These are phyloP conservation scores for Lonchura striata DNA, from an alignment of 2,113 vertebrate species.

Conservation along the genomic window DNA sequence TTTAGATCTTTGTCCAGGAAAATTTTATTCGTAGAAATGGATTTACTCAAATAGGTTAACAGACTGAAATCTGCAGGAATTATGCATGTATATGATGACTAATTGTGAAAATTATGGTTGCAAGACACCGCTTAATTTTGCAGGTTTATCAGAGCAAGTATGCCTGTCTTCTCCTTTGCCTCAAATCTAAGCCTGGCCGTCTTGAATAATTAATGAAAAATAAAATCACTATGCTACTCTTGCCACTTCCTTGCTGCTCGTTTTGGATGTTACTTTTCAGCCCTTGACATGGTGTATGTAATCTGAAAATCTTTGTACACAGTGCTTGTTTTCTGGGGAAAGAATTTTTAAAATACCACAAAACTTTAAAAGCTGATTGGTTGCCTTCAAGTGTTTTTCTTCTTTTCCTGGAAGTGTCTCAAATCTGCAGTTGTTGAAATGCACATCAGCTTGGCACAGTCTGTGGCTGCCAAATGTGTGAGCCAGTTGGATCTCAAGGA, in stretches of 20 bases:
- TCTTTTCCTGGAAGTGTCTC: background rate
- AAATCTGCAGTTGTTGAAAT: background rate
- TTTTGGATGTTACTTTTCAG: background rate
- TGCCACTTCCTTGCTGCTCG: background rate
- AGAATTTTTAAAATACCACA: background rate
- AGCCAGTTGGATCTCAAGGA: slow-evolving; percentile 14
- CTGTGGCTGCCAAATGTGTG: background rate
- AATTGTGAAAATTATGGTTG: background rate
- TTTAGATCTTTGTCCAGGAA: background rate
- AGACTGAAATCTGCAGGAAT: background rate
- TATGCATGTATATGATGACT: background rate
- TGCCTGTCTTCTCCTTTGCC: background rate
- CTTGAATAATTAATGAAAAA: background rate
- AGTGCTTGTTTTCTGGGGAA: background rate
- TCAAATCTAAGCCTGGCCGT: background rate
- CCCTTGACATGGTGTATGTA: background rate
- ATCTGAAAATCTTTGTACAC: background rate
- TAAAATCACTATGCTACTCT: background rate
- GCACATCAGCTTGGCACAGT: background rate
- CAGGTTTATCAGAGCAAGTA: background rate
- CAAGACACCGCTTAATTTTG: background rate
- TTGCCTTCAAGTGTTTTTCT: background rate
- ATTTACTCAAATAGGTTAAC: background rate
- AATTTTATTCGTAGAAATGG: background rate
- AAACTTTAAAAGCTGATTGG: slow-evolving; percentile 1